Evolutionary conservation across 1,140 invertebrate genomes (phyloP), one percentile per base, ranked within the genome.

Genomic region (Geopemphigus sp.): DNA sequence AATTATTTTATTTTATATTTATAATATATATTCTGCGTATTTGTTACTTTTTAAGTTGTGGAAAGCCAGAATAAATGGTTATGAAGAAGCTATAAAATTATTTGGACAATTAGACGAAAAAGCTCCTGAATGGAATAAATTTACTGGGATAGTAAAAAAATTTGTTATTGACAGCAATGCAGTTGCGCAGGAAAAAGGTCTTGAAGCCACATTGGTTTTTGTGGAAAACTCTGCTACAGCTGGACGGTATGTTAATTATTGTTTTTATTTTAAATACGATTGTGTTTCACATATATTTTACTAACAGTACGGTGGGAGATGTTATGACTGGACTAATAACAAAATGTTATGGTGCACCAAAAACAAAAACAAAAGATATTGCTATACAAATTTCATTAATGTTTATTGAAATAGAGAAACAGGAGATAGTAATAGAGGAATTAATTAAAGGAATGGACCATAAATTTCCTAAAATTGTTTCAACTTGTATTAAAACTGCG

Each of bases 341-440:
- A 56, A 99, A 98, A 88, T 97, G 95, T 86, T 91, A 98, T 80
- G 94, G 93, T 59, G 94, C 95, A 1, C 92, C 94, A 17, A 95
- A 93, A 87, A 89, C 92, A 1, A 97, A 95, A 86, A 98, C 95
- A 5, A 96, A 94, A 86, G 96, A 98, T 81, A 87, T 96, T 19
- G 93, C 94, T 11, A 87, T 93, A 57, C 95, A 97, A 85, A 91
- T 98, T 80, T 90, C 91, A 3, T 87, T 98, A 63, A 95, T 97
- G 93, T 98, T 93, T 84, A 90, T 98, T 83, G 96, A 99, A 88
- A 95, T 97, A 83, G 97, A 99, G 84, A 98, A 97, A 85, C 92
- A 95, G 82, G 96, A 98, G 83, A 85, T 90, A 56, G 94, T 96
- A 1, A 87, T 94, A 85, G 96, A 98, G 84, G 95, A 97, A 86